Base-by-base conservation (phyloP, 2,888 invertebrate genomes). In the Macrophya alboannulata region DNA sequence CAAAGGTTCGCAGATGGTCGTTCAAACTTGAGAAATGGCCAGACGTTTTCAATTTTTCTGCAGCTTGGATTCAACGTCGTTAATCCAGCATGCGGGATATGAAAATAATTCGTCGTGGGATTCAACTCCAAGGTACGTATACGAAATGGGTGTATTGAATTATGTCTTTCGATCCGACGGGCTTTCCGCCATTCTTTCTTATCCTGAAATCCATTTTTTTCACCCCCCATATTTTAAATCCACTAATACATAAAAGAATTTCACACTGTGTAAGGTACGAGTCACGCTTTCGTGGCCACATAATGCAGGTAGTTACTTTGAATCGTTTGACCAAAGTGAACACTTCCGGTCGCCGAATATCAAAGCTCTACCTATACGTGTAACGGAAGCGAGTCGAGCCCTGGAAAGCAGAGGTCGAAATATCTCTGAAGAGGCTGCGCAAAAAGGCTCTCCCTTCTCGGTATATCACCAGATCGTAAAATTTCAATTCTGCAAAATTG, bases 1-100 rank as follows among this genome's bases (percentile, higher is more conserved):
- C 77, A 21, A 21, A 74, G 72, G 45, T 25, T 45, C 25, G 45
- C 72, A 45, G 45, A 74, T 45, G 45, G 72, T 43, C 17, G 72
- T 31, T 25, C 21, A 74, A 45, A 43, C 55, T 77, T 55, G 77
- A 77, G 17, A 55, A 77, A 77, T 37, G n/a, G 51, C 51, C n/a
- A 17, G 17, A 74, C 72, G 21, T 74, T 74, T 45, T 45, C 72
- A 74, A 74, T 74, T 74, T 74, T n/a, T n/a, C n/a, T n/a, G 55
- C 45, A 45, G 40, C 45, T n/a, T 21, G 21, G 0, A 72, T 15
- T 45, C n/a, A 43, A 72, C 43, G 45, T 45, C 72, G 45, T 72
- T 45, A 72, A 72, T 45, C 72, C 43, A 72, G 72, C 21, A 43
- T 25, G n/a, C n/a, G 62, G n/a, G 17, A 8, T 9, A 17, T 21